Conservation (phyloP, 2,797 vertebrate species). For the Brotogeris chrysoptera region DNA sequence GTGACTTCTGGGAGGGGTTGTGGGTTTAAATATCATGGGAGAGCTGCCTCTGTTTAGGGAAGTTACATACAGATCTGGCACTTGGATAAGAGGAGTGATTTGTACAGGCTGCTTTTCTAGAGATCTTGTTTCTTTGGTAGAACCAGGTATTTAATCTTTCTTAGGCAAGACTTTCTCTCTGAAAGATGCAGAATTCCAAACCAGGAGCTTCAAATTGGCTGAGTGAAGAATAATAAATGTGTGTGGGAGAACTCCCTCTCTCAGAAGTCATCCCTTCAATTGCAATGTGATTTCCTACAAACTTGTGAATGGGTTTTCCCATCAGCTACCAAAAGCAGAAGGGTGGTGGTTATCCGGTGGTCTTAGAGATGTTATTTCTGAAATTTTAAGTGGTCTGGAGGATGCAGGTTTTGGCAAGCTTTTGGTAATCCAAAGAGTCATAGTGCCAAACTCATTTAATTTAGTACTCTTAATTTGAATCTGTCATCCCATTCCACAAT, state of each 20-base stretch:
- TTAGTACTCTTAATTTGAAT: neutral
- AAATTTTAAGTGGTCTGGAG: neutral
- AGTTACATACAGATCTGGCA: neutral
- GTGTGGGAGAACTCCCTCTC: neutral
- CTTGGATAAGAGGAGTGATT: neutral
- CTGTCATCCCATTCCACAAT: neutral
- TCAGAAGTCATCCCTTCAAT: neutral
- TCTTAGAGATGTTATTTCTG: neutral
- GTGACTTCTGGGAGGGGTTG: neutral
- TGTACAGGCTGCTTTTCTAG: neutral
- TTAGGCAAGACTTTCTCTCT: neutral
- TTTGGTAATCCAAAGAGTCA: neutral
- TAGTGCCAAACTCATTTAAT: neutral
- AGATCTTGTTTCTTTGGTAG: neutral
- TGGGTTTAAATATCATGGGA: neutral
- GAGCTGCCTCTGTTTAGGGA: neutral
- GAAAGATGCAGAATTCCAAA: neutral
- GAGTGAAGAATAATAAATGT: neutral
- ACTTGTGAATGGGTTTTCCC: neutral
- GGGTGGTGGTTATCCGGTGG: neutral
- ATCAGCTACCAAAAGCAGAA: neutral
- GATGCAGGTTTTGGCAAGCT: neutral
- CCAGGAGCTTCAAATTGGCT: neutral
- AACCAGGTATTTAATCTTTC: neutral
- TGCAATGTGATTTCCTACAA: neutral